Percentiles rank a stretch among this genome's conserved stretches.
phyloP scores from a whole-genome alignment of 2,113 vertebrate genomes.

The Catharus fuscescens region DNA sequence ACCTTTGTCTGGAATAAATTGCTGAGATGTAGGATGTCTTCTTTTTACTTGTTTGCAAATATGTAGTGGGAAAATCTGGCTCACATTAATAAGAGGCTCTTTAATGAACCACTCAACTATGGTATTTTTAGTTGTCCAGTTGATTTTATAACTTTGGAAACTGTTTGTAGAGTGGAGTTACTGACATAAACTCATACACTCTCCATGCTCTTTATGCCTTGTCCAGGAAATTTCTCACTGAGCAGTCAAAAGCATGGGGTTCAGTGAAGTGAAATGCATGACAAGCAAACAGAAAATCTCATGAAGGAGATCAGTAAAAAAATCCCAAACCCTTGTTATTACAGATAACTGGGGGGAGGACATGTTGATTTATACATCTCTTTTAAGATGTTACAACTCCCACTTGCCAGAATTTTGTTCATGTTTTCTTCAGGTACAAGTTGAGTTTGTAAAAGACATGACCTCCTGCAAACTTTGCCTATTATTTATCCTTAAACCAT shows the following conservation, averaged over 20 bases:
- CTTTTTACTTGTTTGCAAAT: neutral
- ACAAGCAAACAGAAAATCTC: neutral
- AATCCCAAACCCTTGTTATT: neutral
- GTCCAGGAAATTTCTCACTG: fast-evolving
- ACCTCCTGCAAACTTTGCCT: neutral
- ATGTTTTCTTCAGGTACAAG: neutral
- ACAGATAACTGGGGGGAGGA: neutral
- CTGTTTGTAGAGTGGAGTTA: neutral
- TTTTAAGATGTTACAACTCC: neutral
- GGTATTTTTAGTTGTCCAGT: neutral
- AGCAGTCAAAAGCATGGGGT: neutral
- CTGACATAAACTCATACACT: neutral
- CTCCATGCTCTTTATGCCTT: neutral
- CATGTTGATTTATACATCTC: neutral
- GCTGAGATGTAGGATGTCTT: neutral
- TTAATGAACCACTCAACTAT: neutral
- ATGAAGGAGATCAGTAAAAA: neutral
- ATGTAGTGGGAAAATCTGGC: neutral
- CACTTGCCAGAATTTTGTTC: neutral
- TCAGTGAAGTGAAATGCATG: neutral
- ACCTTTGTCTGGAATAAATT: neutral
- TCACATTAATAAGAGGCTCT: neutral
- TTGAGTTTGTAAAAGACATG: neutral
- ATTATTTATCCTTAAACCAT: neutral
- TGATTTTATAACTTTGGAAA: neutral